Evolutionary conservation across 2,797 vertebrate genomes (phyloP).

Genomic region (Channallabes apus): DNA sequence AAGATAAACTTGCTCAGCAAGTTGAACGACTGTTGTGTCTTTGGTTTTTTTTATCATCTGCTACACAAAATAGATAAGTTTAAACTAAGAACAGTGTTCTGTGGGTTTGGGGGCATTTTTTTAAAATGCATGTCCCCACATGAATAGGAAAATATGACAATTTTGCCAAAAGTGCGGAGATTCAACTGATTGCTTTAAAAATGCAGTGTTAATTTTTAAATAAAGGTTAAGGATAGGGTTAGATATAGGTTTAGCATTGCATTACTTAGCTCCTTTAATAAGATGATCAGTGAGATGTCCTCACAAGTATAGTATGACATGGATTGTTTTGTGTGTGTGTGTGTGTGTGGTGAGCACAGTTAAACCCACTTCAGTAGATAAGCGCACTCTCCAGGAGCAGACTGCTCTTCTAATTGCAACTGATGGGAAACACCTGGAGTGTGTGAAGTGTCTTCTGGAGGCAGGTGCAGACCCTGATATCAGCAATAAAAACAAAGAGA

Average conservation of each 20-base stretch:
- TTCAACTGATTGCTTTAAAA: background rate
- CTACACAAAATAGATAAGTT: slow-evolving; percentile 20
- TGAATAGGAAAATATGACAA: background rate
- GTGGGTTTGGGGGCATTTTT: background rate
- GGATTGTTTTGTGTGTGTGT: background rate
- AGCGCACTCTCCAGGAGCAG: slow-evolving; percentile 91
- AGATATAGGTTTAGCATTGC: background rate
- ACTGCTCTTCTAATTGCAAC: slow-evolving; percentile 89
- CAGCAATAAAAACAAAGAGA: slow-evolving; percentile 90
- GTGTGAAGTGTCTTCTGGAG: slow-evolving; percentile 82
- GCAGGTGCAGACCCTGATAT: slow-evolving; percentile 92
- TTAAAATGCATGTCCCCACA: background rate
- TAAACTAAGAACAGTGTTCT: slow-evolving; percentile 11
- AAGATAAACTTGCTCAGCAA: slow-evolving; percentile 34
- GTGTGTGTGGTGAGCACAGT: slow-evolving; percentile 65
- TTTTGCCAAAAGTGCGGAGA: background rate
- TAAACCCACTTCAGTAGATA: slow-evolving; percentile 84
- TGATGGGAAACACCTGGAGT: slow-evolving; percentile 80
- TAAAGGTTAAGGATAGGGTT: background rate
- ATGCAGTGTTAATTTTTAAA: background rate
- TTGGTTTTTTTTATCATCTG: background rate
- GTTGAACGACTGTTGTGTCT: slow-evolving; percentile 16
- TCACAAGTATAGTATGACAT: background rate
- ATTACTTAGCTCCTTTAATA: background rate
- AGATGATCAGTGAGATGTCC: background rate